Base-by-base conservation (phyloP, 2,113 vertebrate species). In the Peucedramus taeniatus region DNA sequence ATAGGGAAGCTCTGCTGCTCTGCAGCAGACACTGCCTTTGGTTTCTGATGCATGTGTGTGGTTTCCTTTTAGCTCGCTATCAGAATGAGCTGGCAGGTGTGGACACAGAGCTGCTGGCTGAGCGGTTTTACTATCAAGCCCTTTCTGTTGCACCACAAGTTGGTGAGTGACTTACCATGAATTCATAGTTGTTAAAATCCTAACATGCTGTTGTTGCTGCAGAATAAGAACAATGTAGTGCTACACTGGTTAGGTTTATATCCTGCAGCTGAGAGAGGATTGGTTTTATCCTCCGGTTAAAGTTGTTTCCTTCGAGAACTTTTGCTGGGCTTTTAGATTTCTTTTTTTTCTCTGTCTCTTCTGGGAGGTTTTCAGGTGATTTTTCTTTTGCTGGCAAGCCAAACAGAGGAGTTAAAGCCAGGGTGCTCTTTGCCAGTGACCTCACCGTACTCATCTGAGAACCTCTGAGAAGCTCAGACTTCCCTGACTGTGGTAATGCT, bases 31-130 rank as follows among this genome's bases (percentile, higher is more conserved):
- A 0, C n/a, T 72, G 75, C 37, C 39, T 31, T 59, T 4, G 33
- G 11, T 54, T 87, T 63, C 60, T 93, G 79, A 71, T 35, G 75
- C 5, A 19, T 3, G 2, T 24, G 28, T 84, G 40, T 79, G 53
- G 40, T 42, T 80, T 53, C 59, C 78, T 92, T 91, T 50, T 97
- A 99, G 99, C 99, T 10, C 99, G 99, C 6, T 99, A 99, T 86
- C 99, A 99, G 98, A 99, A 99, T 2, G 99, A 99, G 56, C 97
- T 99, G 70, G 99, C 99, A 7, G 99, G 99, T 0, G 99, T 99
- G 89, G 99, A 99, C 97, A 98, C 99, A 0, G 99, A 99, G 95
- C 96, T 99, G 96, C 98, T 99, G 93, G 99, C 99, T 0, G 99
- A 99, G 93, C 92, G 99, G 49, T 99, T 99, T 97, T 99, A 99